A percentile compares a stretch with the other conserved stretches of the same genome.
phyloP scores from a whole-genome alignment of 1,140 invertebrate species.

The Lordiphosa stackelbergi region DNA sequence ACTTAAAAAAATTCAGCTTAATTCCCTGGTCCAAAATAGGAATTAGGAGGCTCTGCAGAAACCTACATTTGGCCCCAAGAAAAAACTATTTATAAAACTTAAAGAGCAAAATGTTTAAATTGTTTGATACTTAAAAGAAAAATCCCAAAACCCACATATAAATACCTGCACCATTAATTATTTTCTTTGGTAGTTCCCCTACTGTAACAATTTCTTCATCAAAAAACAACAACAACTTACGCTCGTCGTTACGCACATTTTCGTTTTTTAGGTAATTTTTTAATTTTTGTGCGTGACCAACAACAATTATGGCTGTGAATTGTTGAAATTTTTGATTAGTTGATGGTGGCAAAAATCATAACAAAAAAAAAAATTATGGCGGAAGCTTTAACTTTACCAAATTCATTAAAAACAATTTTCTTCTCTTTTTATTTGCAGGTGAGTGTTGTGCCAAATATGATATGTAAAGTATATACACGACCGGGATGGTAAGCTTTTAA shows the following conservation, averaged over 20 bases:
- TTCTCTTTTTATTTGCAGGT: slow-evolving; percentile 30
- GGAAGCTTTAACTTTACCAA: slow-evolving; percentile 12
- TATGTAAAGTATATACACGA: no score
- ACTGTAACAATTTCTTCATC: neutral
- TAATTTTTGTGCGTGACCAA: slow-evolving; percentile 50
- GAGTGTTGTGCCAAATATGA: slow-evolving; percentile 12
- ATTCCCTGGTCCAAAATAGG: no score
- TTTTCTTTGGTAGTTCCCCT: no score
- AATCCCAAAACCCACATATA: no score
- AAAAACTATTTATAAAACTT: no score
- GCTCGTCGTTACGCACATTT: slow-evolving; percentile 50
- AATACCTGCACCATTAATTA: no score
- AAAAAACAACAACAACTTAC: neutral
- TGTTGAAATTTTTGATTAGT: slow-evolving; percentile 52
- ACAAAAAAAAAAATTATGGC: slow-evolving; percentile 35
- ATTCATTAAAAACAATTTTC: slow-evolving; percentile 19
- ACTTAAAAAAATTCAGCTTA: neutral
- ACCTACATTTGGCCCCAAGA: no score
- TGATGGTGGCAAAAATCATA: slow-evolving; percentile 57
- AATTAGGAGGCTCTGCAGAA: no score
- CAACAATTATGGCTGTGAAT: slow-evolving; percentile 45
- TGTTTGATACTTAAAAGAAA: no score
- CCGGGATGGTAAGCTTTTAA: slow-evolving; percentile 12
- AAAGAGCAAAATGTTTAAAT: no score
- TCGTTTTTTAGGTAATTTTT: slow-evolving; percentile 38